phyloP scores from a whole-genome alignment of 2,797 vertebrate species.

The Halcyon badia region DNA sequence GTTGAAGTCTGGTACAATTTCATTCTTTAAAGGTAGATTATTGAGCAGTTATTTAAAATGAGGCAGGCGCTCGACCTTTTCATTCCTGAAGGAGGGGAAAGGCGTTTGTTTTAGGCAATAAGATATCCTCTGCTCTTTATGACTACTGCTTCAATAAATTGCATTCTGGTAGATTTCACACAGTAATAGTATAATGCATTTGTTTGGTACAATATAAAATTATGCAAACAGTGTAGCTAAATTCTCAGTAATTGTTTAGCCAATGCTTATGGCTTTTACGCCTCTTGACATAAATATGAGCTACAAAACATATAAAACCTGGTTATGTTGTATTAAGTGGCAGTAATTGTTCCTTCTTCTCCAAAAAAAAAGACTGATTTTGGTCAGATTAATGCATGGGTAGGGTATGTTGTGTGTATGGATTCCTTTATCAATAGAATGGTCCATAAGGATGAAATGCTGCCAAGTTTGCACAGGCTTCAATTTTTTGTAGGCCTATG shows the following conservation, averaged over 20 bases:
- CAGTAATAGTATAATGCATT: not conserved
- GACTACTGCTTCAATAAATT: not conserved
- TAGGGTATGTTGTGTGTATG: not conserved
- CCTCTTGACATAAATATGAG: not conserved
- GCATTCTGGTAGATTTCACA: not conserved
- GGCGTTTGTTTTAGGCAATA: not conserved
- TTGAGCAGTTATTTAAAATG: conserved; percentile 4
- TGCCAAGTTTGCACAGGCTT: not conserved
- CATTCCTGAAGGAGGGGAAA: not conserved
- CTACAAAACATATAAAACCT: not conserved
- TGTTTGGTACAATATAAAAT: not conserved
- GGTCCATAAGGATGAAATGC: not conserved
- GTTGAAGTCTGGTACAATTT: not conserved
- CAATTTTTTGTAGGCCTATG: not conserved
- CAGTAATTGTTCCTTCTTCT: not conserved
- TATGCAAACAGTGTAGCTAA: not conserved
- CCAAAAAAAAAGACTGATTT: not conserved
- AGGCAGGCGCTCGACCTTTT: not conserved
- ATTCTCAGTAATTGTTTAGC: not conserved
- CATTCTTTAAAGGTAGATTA: not conserved
- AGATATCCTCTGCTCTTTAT: not conserved
- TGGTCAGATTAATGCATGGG: not conserved
- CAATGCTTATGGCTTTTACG: not conserved
- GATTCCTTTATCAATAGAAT: not conserved
- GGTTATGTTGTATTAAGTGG: not conserved